phyloP scores from a whole-genome alignment of 2,797 vertebrate species.

The Rhincodon typus region DNA sequence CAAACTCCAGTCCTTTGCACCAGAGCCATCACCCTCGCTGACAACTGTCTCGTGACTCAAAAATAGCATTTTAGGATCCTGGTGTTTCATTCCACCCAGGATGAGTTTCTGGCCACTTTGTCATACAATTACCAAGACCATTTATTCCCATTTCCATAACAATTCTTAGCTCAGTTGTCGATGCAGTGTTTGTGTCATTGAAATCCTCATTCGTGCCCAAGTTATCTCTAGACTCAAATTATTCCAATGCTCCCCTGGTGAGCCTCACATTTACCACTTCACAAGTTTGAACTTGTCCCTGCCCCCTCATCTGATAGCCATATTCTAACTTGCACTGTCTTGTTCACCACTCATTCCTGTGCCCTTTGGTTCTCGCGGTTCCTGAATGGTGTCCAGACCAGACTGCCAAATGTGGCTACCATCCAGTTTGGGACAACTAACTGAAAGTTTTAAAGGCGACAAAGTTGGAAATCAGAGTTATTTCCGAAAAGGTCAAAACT shows the following conservation, averaged over 20 bases:
- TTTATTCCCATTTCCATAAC: background rate
- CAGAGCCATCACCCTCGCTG: background rate
- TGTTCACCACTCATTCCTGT: background rate
- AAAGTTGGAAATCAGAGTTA: too few relatives aligned
- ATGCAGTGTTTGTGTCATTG: background rate
- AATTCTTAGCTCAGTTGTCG: background rate
- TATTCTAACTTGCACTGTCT: background rate
- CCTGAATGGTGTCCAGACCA: too few relatives aligned
- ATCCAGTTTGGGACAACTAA: too few relatives aligned
- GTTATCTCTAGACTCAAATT: background rate
- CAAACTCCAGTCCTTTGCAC: background rate
- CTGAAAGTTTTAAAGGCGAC: too few relatives aligned
- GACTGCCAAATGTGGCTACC: too few relatives aligned
- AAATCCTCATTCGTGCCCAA: background rate
- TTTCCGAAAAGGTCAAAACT: too few relatives aligned
- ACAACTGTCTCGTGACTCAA: background rate
- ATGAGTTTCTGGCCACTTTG: background rate
- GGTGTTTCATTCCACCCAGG: too few relatives aligned
- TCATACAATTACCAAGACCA: background rate
- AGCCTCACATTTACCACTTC: background rate
- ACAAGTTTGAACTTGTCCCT: background rate
- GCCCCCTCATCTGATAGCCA: background rate
- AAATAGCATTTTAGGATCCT: background rate
- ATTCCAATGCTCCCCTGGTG: background rate
- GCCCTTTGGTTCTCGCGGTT: background rate